Percentiles rank a stretch among this genome's conserved stretches.
phyloP scores from a whole-genome alignment of 2,888 invertebrate species.

The Heteromyza rotundicornis region DNA sequence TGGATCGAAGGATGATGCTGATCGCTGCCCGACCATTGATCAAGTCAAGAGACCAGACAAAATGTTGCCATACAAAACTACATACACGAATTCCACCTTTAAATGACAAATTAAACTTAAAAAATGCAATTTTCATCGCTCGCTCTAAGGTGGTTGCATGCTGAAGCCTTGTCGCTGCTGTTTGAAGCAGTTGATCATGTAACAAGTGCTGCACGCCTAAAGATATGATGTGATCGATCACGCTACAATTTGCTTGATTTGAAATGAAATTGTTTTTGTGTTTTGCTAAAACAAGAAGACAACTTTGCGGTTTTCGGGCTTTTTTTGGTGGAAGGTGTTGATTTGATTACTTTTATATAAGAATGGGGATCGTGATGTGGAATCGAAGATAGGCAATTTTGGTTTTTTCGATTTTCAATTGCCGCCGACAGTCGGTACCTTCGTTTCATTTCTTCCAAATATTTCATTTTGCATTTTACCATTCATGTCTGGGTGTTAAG shows the following conservation, averaged over 20 bases:
- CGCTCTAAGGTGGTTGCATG: too few species aligned
- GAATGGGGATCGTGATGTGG: conserved; percentile 27
- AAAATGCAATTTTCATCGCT: conserved; percentile 52
- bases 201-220: conserved; percentile 28
- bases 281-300: conserved; percentile 37
- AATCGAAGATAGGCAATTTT: conserved; percentile 16
- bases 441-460: background rate
- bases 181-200: conserved; percentile 19
- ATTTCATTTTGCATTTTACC: too few species aligned
- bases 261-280: conserved; percentile 14
- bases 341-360: conserved; percentile 59
- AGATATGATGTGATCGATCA: conserved; percentile 31
- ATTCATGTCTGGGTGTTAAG: too few species aligned
- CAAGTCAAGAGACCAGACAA: too few species aligned
- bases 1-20: too few species aligned
- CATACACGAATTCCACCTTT: conserved; percentile 2
- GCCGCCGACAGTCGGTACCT: conserved; percentile 34
- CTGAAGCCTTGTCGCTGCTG: background rate
- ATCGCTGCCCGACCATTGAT: too few species aligned
- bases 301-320: conserved; percentile 33
- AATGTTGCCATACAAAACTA: background rate
- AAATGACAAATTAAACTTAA: conserved; percentile 59
- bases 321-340: conserved; percentile 54
- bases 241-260: conserved; percentile 36
- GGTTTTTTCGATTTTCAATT: conserved; percentile 38